These are phyloP conservation scores for Perccottus glenii DNA, from an alignment of 2,113 vertebrate genomes.

Conservation along the genomic window DNA sequence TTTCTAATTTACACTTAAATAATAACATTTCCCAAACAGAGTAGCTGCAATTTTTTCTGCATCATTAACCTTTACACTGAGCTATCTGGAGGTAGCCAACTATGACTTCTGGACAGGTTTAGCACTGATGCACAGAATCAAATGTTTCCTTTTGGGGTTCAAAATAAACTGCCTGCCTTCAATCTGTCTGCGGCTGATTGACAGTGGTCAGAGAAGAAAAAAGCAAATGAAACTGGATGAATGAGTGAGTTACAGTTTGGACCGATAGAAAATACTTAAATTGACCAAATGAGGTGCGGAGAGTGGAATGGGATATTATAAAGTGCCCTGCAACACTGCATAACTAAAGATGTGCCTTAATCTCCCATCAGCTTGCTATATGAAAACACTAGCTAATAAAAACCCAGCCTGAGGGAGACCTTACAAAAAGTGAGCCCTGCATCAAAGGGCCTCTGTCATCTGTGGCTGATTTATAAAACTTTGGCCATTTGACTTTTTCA, in stretches of 20 bases:
- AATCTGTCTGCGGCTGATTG: conserved; percentile 37
- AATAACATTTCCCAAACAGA: conserved; percentile 2
- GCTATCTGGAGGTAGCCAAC: neutral
- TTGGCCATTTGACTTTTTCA: conserved; percentile 27
- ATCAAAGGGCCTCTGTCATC: conserved; percentile 43
- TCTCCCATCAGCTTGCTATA: conserved; percentile 29
- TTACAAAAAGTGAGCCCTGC: conserved; percentile 31
- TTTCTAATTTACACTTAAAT: no score
- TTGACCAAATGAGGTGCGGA: neutral
- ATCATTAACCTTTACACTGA: no score
- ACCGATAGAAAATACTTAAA: neutral
- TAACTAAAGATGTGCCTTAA: conserved; percentile 25
- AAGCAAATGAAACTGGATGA: neutral
- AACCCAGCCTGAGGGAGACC: conserved; percentile 19
- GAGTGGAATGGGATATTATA: conserved; percentile 35
- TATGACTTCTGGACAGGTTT: conserved; percentile 17
- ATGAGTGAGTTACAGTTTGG: neutral
- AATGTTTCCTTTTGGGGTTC: conserved; percentile 12
- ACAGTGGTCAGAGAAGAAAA: conserved; percentile 28
- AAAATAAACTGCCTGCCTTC: conserved; percentile 12
- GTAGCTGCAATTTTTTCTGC: neutral
- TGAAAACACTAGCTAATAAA: conserved; percentile 44
- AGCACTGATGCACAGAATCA: conserved; percentile 23
- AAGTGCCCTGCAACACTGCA: conserved; percentile 3
- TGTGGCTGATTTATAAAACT: conserved; percentile 40